Percentiles rank a stretch among this genome's conserved stretches.
Evolutionary conservation across 2,797 vertebrate species (phyloP).

Genomic region (Euthynnus affinis): DNA sequence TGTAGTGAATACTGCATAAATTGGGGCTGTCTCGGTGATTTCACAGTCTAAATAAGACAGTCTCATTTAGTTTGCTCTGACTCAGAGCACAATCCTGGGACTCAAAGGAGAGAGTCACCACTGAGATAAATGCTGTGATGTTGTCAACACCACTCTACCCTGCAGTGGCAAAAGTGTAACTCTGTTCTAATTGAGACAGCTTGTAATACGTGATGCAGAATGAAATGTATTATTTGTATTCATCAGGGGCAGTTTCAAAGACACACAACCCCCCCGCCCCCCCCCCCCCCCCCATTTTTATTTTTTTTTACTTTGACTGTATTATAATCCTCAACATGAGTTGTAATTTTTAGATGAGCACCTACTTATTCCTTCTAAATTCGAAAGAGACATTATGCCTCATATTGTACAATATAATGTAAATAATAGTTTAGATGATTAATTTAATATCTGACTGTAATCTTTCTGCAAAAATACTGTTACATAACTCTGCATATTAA

Average conservation of each 20-base stretch:
- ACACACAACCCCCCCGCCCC: too few species aligned
- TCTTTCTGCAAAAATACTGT: not conserved
- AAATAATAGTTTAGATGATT: not conserved
- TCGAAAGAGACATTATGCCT: not conserved
- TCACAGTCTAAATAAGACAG: slow-evolving; percentile 71
- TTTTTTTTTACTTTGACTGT: not conserved
- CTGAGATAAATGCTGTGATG: slow-evolving; percentile 46
- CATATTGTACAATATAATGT: not conserved
- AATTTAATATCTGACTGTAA: not conserved
- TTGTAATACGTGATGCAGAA: slow-evolving; percentile 43
- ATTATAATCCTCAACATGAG: not conserved
- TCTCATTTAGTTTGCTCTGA: slow-evolving; percentile 65
- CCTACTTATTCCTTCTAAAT: slow-evolving; percentile 6
- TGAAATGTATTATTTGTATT: slow-evolving; percentile 29
- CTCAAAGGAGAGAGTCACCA: slow-evolving; percentile 45
- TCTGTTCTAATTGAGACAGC: slow-evolving; percentile 55
- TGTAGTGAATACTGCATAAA: slow-evolving; percentile 63
- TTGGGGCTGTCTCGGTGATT: slow-evolving; percentile 66
- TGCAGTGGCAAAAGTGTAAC: slow-evolving; percentile 46
- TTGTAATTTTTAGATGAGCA: slow-evolving; percentile 20
- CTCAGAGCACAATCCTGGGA: slow-evolving; percentile 52
- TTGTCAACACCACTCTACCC: slow-evolving; percentile 52
- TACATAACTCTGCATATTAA: not conserved
- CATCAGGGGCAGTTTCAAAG: slow-evolving; percentile 8
- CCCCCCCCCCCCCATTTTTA: not conserved